phyloP scores from a whole-genome alignment of 2,113 vertebrate genomes.

The Theristicus caerulescens region DNA sequence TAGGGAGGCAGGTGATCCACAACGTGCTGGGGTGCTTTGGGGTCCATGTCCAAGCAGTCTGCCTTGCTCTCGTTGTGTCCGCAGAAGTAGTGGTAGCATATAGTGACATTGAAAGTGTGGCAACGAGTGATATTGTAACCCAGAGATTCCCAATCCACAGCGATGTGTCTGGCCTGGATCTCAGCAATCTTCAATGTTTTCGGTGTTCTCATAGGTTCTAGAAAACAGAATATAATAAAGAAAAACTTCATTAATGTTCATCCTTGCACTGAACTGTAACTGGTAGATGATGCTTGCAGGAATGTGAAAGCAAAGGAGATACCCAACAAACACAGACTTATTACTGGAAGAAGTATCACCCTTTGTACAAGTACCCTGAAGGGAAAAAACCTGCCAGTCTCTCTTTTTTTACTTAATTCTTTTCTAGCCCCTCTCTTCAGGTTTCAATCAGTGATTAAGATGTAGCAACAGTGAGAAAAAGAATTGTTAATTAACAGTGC shows the following conservation, averaged over 20 bases:
- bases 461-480: slow-evolving; percentile 28
- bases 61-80: slow-evolving; percentile 89
- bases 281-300: not conserved
- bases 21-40: slow-evolving; percentile 93
- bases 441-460: not conserved
- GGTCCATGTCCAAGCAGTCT: slow-evolving; percentile 97
- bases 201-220: slow-evolving; percentile 97
- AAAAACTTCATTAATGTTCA: not conserved
- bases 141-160: slow-evolving; percentile 97
- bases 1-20: slow-evolving; percentile 92
- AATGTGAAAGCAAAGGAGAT: not conserved
- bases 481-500: slow-evolving; percentile 24
- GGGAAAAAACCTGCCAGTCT: not conserved
- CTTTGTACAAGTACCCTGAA: not conserved
- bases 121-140: slow-evolving; percentile 99
- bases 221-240: slow-evolving; percentile 1
- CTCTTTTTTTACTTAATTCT: not conserved
- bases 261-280: not conserved
- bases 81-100: slow-evolving; percentile 94
- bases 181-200: slow-evolving; percentile 96
- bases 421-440: not conserved
- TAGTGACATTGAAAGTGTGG: slow-evolving; percentile 98
- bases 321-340: not conserved
- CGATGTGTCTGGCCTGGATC: slow-evolving; percentile 90
- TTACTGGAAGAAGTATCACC: not conserved